Evolutionary conservation across 2,113 vertebrate species (phyloP).

Genomic region (Malurus alboscapulatus): DNA sequence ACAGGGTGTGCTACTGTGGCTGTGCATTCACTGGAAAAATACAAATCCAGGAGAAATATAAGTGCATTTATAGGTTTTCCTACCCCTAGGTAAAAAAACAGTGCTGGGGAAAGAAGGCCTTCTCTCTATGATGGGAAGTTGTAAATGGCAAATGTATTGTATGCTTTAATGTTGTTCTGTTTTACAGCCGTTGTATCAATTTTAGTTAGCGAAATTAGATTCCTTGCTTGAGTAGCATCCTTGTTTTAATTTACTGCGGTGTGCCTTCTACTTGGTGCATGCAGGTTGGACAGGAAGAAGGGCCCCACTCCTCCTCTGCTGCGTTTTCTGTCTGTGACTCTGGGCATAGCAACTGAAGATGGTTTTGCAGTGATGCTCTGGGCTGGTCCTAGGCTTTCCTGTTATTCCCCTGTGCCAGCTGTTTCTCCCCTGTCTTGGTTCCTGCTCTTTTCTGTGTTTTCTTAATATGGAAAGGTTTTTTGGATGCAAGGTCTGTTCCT

Average conservation of each 20-base stretch:
- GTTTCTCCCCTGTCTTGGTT: neutral
- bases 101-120: neutral
- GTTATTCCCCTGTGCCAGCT: too few species aligned
- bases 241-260: conserved; percentile 23
- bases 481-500: neutral
- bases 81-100: neutral
- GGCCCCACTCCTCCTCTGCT: neutral
- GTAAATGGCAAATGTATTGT: neutral
- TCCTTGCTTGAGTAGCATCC: conserved; percentile 11
- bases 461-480: neutral
- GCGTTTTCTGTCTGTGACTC: fast-evolving
- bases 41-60: neutral
- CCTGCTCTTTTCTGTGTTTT: neutral
- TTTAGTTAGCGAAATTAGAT: conserved; percentile 22
- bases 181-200: neutral
- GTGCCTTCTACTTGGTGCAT: fast-evolving
- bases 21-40: neutral
- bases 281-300: neutral
- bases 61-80: neutral
- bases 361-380: neutral
- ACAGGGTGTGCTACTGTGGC: neutral
- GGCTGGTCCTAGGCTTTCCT: neutral
- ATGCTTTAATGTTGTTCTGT: neutral
- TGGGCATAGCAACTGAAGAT: neutral
- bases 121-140: fast-evolving